phyloP scores from a whole-genome alignment of 2,797 vertebrate genomes.

The Brachyrhaphis roseni region DNA sequence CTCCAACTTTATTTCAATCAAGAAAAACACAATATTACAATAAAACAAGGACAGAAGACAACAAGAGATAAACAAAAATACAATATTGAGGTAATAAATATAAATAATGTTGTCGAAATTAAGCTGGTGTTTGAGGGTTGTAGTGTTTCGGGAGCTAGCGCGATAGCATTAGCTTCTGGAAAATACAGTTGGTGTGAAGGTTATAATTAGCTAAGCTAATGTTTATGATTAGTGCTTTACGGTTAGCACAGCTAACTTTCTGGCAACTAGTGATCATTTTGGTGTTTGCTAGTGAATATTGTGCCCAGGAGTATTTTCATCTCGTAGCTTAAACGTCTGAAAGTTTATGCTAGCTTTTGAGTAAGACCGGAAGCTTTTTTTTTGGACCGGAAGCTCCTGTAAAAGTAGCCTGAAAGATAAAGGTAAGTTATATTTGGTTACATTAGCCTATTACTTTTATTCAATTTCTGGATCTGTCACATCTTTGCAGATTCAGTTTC shows the following conservation, averaged over 20 bases:
- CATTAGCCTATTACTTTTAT: constrained; percentile 8
- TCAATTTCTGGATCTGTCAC: constrained; percentile 9
- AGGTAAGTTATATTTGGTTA: constrained; percentile 1
- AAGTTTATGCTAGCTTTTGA: not conserved
- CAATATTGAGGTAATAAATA: not conserved
- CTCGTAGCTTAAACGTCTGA: not conserved
- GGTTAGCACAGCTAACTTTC: not conserved
- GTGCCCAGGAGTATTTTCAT: not conserved
- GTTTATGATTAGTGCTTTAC: not conserved
- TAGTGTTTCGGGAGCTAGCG: not conserved
- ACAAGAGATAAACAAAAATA: not conserved
- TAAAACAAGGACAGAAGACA: not conserved
- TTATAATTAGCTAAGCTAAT: not conserved
- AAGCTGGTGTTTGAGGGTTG: not conserved
- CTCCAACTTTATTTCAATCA: not conserved
- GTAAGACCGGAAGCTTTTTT: not conserved
- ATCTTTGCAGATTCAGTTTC: constrained; percentile 23
- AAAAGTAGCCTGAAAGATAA: not conserved
- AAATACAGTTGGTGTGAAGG: not conserved
- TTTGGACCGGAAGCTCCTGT: not conserved
- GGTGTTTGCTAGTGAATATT: too few species aligned
- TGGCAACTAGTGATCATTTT: too few species aligned
- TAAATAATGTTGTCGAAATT: not conserved
- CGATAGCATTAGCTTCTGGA: not conserved
- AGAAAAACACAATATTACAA: not conserved